Percentiles rank a stretch among this genome's conserved stretches.
These are phyloP conservation scores for Tangara arthus DNA, from an alignment of 2,797 vertebrate genomes.

Conservation along the genomic window DNA sequence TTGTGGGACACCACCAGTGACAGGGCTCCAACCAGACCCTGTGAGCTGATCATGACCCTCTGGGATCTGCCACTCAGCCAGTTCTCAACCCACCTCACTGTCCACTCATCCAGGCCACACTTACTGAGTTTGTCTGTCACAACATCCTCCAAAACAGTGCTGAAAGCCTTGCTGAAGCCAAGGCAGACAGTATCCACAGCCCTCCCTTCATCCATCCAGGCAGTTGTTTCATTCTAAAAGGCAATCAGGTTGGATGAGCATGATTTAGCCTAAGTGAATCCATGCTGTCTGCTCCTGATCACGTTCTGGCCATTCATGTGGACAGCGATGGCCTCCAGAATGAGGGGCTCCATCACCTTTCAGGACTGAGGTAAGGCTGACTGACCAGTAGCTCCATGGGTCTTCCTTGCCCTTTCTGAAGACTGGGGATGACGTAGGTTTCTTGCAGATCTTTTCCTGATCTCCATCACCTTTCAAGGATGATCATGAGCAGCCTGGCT, in stretches of 20 bases:
- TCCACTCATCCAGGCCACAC: background rate
- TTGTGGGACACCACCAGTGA: background rate
- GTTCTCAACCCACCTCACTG: background rate
- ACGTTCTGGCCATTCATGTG: background rate
- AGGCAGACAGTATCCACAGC: background rate
- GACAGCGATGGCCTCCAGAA: background rate
- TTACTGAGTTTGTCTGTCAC: background rate
- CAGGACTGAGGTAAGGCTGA: background rate
- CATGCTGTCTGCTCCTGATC: background rate
- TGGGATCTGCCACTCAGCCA: background rate
- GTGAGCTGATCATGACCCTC: background rate
- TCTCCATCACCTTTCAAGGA: rapidly evolving
- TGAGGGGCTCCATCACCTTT: background rate
- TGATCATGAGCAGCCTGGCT: background rate
- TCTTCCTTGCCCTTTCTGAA: background rate
- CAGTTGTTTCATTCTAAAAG: background rate
- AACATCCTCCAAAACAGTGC: background rate
- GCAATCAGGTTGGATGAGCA: background rate
- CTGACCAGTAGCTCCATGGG: background rate
- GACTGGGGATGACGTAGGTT: background rate
- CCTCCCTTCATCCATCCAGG: background rate
- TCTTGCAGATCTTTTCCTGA: background rate
- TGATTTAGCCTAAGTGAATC: background rate
- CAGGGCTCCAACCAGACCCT: background rate
- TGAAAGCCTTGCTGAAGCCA: background rate